Base-by-base conservation (phyloP, 2,888 invertebrate genomes). In the Lottia gigantea region DNA sequence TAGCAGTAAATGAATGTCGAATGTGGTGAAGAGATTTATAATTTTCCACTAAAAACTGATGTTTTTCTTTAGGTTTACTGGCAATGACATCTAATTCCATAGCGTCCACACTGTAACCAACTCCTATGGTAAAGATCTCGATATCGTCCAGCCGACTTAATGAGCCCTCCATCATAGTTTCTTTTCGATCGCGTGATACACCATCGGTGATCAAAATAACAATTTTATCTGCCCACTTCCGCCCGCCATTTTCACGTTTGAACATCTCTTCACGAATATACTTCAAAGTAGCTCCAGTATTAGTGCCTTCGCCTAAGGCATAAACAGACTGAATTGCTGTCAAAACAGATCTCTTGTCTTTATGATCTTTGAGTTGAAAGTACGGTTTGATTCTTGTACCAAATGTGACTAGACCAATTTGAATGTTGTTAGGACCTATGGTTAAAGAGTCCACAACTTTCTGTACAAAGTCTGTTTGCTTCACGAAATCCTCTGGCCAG, bases 141-240 rank as follows among this genome's bases (percentile, higher is more conserved):
- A 82, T 77, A 6, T 74, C 76, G 15, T 75, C 40, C 25, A 70
- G 65, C 46, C 71, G 69, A 4, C 77, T 77, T 3, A 72, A 63
- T 15, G 76, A 72, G 12, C 78, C 79, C 66, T 82, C 75, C 25
- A 23, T 23, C 61, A 49, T 66, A 26, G 70, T 74, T 61, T 65
- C 46, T 62, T 40, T 75, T 15, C 62, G 26, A 63, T 71, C 74
- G 47, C 64, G 64, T 3, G 74, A 76, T 40, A 69, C 71, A 3
- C 85, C 85, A 61, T 85, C 85, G 0, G 85, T 83, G 67, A 84
- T 80, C 0, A 85, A 73, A 23, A 85, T 71, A 25, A 82, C 64
- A 26, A 82, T 71, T 47, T 80, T 76, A 15, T 76, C 76, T 8
- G 78, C 80, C 67, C 68, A 68, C 1, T 73, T 67, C 11, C 82